Conservation (phyloP, 2,797 vertebrate species). For the Graptemys geographica region DNA sequence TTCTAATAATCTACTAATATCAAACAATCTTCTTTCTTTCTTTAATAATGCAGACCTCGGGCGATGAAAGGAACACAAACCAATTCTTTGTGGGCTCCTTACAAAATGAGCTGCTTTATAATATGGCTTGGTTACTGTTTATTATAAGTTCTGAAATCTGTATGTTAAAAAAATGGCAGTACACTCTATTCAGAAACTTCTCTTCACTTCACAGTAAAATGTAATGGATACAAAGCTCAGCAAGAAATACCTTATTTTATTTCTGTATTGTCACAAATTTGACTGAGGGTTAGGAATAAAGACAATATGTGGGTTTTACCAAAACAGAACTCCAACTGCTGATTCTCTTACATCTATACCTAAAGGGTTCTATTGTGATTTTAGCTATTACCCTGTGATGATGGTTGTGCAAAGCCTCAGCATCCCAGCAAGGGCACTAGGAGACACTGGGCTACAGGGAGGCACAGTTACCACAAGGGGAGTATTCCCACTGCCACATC, state of each 20-base stretch:
- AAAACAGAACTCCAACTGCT: not conserved
- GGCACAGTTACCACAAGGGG: not conserved
- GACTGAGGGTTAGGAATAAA: not conserved
- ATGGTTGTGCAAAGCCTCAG: not conserved
- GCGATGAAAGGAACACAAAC: not conserved
- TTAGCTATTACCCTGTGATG: not conserved
- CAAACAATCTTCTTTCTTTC: not conserved
- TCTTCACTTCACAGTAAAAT: not conserved
- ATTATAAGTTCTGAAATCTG: not conserved
- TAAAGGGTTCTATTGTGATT: not conserved
- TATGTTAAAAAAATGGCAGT: not conserved
- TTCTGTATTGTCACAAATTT: not conserved
- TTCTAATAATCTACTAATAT: not conserved
- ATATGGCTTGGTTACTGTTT: not conserved
- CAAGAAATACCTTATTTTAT: not conserved
- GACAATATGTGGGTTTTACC: not conserved
- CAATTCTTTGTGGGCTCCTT: rapidly evolving
- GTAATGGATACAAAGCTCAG: not conserved
- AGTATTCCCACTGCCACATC: not conserved
- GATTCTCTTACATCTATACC: not conserved
- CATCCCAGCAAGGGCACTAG: not conserved
- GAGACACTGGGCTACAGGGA: not conserved
- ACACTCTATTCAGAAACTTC: not conserved
- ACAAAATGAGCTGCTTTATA: not conserved
- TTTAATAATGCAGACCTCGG: not conserved